These are phyloP conservation scores for Plumapathes pennacea DNA, from an alignment of 92 coral and sea anemone genomes.

Conservation along the genomic window DNA sequence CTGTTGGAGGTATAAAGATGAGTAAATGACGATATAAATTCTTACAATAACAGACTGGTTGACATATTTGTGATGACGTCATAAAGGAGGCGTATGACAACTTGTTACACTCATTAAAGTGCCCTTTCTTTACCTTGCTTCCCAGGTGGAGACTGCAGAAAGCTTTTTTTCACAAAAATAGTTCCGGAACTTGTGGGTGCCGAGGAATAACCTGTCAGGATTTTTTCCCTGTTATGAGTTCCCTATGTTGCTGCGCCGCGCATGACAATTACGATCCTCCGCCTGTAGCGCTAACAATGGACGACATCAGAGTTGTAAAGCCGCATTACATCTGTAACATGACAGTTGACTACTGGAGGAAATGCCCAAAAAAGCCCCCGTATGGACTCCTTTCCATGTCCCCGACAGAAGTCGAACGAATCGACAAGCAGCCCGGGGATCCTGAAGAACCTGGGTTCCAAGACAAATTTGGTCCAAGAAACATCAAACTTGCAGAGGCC, in stretches of 20 bases:
- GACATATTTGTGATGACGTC: too few relatives aligned
- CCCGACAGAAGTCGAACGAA: conserved; percentile 52
- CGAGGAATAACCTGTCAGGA: conserved; percentile 57
- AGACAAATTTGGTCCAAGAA: conserved; percentile 35
- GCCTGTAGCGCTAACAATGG: conserved; percentile 30
- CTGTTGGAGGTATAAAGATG: too few relatives aligned
- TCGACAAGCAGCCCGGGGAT: conserved; percentile 59
- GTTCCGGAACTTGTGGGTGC: conserved; percentile 63
- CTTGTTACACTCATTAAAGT: too few relatives aligned
- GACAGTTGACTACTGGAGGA: conserved; percentile 64
- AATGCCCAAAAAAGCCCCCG: conserved; percentile 23
- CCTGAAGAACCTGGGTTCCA: conserved; percentile 1
- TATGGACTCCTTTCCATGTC: conserved; percentile 55
- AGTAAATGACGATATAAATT: too few relatives aligned
- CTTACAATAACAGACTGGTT: too few relatives aligned
- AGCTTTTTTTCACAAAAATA: conserved; percentile 52
- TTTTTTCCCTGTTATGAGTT: conserved; percentile 65
- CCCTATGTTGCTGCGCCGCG: conserved; percentile 31
- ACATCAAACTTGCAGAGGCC: conserved; percentile 71
- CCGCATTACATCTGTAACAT: conserved; percentile 75
- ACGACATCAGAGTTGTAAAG: conserved; percentile 21
- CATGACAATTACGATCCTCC: conserved; percentile 7
- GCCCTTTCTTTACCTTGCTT: too few relatives aligned
- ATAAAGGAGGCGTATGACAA: too few relatives aligned
- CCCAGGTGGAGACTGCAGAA: conserved; percentile 67